These are phyloP conservation scores for Prietella phreatophila DNA, from an alignment of 2,113 vertebrate genomes.

Conservation along the genomic window DNA sequence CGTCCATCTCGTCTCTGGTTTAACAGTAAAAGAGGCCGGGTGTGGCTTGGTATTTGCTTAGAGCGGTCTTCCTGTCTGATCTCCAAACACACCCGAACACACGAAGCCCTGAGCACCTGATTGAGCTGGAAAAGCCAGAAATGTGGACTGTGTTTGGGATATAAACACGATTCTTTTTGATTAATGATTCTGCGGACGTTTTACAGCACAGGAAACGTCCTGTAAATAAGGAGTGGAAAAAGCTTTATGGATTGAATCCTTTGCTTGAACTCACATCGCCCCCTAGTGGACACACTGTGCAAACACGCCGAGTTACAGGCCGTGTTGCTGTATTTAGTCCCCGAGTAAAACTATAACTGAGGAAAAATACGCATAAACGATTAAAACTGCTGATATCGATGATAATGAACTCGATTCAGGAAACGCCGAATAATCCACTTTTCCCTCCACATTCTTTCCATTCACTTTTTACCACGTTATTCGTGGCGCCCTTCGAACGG, in stretches of 20 bases:
- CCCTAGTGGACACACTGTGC: constrained; percentile 50
- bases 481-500: not conserved
- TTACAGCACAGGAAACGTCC: not conserved
- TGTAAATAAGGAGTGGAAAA: not conserved
- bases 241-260: not conserved
- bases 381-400: not conserved
- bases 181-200: not conserved
- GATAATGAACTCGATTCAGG: not conserved
- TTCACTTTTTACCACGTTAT: not conserved
- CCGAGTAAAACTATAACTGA: not conserved
- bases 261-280: constrained; percentile 38
- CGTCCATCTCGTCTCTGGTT: not conserved
- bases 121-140: not conserved
- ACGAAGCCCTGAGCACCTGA: not conserved
- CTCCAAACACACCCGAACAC: not conserved
- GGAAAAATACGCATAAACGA: not conserved
- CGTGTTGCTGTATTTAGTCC: not conserved
- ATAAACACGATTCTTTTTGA: not conserved
- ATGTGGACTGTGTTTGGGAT: not conserved
- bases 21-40: not conserved
- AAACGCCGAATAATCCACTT: not conserved
- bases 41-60: not conserved
- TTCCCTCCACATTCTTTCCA: not conserved
- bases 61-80: not conserved
- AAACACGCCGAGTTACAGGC: not conserved